Percentiles rank a stretch among this genome's conserved stretches.
These are phyloP conservation scores for Taphrorychus bicolor DNA, from an alignment of 2,888 invertebrate species.

Conservation along the genomic window DNA sequence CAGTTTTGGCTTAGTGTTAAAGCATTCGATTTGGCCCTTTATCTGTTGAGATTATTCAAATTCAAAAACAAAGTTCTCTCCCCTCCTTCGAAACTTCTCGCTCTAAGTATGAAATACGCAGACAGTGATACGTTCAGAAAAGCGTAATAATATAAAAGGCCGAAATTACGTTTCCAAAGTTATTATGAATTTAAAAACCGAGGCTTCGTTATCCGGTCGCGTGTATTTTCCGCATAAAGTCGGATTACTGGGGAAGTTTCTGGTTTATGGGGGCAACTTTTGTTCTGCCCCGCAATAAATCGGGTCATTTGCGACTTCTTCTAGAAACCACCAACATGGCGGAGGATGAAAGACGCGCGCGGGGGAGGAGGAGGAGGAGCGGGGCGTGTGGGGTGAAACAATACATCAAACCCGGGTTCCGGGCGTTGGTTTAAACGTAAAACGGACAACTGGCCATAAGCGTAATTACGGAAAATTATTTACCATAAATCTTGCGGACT, in stretches of 20 bases:
- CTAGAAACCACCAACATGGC: constrained; percentile 10
- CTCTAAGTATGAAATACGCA: constrained; percentile 42
- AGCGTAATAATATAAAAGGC: constrained; percentile 49
- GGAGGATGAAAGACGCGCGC: neutral
- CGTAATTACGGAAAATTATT: constrained; percentile 37
- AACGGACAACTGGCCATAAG: constrained; percentile 26
- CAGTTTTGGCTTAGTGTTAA: too few relatives aligned
- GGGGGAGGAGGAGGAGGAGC: neutral
- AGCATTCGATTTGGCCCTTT: too few relatives aligned
- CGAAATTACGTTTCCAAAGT: constrained; percentile 28
- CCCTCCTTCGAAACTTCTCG: constrained; percentile 1
- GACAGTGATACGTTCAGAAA: constrained; percentile 48
- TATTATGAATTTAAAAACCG: constrained; percentile 41
- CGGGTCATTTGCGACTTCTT: constrained; percentile 18
- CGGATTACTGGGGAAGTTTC: constrained; percentile 49
- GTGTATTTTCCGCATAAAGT: constrained; percentile 45
- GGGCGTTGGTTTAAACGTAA: constrained; percentile 19
- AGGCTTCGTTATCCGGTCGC: constrained; percentile 35
- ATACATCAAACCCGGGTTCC: constrained; percentile 6
- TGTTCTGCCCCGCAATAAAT: constrained; percentile 21
- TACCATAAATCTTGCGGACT: constrained; percentile 33
- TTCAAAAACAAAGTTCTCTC: constrained; percentile 2
- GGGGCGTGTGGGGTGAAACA: neutral
- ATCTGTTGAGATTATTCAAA: neutral
- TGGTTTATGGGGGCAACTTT: constrained; percentile 39